Evolutionary conservation across 2,888 invertebrate genomes (phyloP).

Genomic region (Morinoia aosen): DNA sequence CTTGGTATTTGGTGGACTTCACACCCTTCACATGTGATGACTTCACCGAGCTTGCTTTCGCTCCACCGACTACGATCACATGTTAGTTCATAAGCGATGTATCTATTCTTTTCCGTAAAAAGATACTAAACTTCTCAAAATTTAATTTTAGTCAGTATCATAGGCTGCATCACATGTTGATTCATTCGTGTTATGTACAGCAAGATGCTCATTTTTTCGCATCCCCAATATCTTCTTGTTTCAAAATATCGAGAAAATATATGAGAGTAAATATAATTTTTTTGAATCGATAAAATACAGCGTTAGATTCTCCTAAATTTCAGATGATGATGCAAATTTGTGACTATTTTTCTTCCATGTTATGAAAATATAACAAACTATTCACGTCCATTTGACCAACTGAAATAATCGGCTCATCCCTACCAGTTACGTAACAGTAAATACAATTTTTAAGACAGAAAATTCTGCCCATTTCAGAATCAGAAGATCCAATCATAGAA

Average conservation of each 20-base stretch:
- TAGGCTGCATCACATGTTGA: background rate
- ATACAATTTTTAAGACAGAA: too few species aligned
- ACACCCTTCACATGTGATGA: background rate
- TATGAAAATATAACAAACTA: background rate
- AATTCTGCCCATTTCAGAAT: too few species aligned
- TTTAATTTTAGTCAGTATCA: background rate
- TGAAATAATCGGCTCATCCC: background rate
- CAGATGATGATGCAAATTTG: background rate
- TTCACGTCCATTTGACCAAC: background rate
- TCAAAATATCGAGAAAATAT: background rate
- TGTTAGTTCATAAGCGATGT: too few species aligned
- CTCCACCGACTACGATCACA: too few species aligned
- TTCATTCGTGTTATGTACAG: background rate
- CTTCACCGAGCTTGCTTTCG: background rate
- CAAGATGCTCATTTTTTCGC: background rate
- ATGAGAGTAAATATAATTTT: background rate
- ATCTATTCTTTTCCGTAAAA: background rate
- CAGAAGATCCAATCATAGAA: too few species aligned
- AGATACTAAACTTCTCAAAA: background rate
- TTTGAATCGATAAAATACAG: background rate
- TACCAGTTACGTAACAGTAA: background rate
- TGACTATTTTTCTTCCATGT: background rate
- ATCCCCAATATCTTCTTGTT: background rate
- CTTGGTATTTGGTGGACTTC: background rate
- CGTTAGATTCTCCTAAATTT: background rate